A percentile compares a stretch with the other conserved stretches of the same genome.
phyloP scores from a whole-genome alignment of 2,113 vertebrate genomes.

The Edolisoma coerulescens region DNA sequence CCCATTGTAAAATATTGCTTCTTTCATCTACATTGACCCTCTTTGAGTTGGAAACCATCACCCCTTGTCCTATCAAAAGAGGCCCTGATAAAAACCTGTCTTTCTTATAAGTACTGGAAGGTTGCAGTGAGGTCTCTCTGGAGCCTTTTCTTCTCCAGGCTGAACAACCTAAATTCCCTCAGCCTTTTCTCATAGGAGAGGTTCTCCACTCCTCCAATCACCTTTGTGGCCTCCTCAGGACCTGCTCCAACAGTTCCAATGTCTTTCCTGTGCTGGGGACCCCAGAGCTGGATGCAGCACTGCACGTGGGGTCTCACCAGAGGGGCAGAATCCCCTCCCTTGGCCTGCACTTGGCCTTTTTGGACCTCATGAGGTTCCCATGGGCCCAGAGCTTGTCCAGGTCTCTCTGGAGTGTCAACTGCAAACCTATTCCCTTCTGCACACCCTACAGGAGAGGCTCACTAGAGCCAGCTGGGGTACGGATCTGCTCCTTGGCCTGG shows the following conservation, averaged over 20 bases:
- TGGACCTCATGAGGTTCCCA: neutral
- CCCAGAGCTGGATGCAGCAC: neutral
- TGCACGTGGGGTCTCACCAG: neutral
- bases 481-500: neutral
- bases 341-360: neutral
- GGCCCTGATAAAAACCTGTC: neutral
- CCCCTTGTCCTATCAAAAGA: neutral
- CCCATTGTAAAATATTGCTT: neutral
- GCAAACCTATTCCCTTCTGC: neutral
- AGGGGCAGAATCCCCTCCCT: neutral
- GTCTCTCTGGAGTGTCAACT: neutral
- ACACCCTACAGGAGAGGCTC: neutral
- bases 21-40: neutral
- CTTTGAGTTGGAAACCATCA: neutral
- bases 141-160: neutral
- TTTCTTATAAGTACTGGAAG: neutral
- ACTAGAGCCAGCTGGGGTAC: accelerated
- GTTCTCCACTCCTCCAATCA: neutral
- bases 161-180: neutral
- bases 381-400: neutral
- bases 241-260: neutral
- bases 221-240: neutral
- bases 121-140: too few species aligned
- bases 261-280: neutral
- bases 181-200: neutral